Percentiles rank a stretch among this genome's conserved stretches.
phyloP scores from a whole-genome alignment of 2,888 invertebrate genomes.

The Pemphredon lugubris region DNA sequence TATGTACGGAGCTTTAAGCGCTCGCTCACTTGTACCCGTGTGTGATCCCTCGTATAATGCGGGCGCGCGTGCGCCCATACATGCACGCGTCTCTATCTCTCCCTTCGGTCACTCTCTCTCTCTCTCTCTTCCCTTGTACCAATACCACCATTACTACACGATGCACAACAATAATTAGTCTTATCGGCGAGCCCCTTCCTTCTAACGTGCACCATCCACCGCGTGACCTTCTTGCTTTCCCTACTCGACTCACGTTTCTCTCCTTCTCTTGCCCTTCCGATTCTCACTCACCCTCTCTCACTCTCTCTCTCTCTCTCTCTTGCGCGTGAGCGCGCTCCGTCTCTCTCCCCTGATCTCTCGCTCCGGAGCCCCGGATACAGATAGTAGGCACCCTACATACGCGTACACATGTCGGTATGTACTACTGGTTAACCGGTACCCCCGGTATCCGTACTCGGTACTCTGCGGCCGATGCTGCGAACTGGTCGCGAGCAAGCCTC shows the following conservation, averaged over 20 bases:
- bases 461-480: neutral
- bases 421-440: conserved; percentile 34
- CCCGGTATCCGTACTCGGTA: conserved; percentile 15
- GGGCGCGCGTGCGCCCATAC: neutral
- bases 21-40: neutral
- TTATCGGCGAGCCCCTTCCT: conserved; percentile 66
- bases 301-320: conserved; percentile 14
- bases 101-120: neutral
- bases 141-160: conserved; percentile 50
- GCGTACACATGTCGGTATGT: conserved; percentile 48
- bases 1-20: conserved; percentile 40
- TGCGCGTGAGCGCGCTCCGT: conserved; percentile 8
- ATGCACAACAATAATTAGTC: conserved; percentile 74
- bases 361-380: conserved; percentile 50
- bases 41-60: too few species aligned
- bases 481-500: conserved; percentile 5
- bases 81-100: neutral
- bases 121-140: conserved; percentile 25
- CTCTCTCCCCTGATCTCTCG: conserved; percentile 36
- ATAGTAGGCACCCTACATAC: conserved; percentile 48
- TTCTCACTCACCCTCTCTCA: conserved; percentile 7
- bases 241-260: conserved; percentile 24
- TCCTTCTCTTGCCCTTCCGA: conserved; percentile 8
- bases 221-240: conserved; percentile 5
- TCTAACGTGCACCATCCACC: conserved; percentile 56